Evolutionary conservation across 2,888 invertebrate species (phyloP).

Genomic region (Boloria euphrosyne): DNA sequence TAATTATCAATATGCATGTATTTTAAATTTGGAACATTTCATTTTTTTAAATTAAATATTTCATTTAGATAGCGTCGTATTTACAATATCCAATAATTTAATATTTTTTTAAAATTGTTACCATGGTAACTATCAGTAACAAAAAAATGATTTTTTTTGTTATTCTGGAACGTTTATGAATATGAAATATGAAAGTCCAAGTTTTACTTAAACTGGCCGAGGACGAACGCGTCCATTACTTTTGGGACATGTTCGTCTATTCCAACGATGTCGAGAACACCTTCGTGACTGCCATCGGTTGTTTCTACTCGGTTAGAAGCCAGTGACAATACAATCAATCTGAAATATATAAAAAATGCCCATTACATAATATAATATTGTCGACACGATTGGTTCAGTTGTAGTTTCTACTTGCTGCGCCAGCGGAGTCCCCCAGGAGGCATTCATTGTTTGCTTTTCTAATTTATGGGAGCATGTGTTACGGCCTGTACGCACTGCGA

Average conservation of each 20-base stretch:
- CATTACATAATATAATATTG: too few species aligned
- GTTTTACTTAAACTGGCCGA: conserved; percentile 75
- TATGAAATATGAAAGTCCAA: background rate
- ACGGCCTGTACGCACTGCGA: too few species aligned
- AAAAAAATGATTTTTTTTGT: background rate
- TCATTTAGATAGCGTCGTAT: too few species aligned
- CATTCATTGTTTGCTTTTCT: too few species aligned
- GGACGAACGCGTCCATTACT: conserved; percentile 84
- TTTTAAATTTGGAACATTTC: background rate
- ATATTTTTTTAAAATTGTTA: too few species aligned
- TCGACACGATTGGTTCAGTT: too few species aligned
- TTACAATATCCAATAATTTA: too few species aligned
- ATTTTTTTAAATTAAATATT: background rate
- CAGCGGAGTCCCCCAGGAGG: too few species aligned
- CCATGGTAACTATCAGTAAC: background rate
- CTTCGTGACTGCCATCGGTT: conserved; percentile 74
- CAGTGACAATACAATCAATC: conserved; percentile 83
- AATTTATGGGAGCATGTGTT: too few species aligned
- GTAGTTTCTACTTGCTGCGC: too few species aligned
- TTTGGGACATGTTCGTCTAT: conserved; percentile 84
- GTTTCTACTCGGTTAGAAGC: conserved; percentile 77
- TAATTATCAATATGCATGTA: background rate
- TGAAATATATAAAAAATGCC: conserved; percentile 49
- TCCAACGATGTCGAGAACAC: conserved; percentile 84
- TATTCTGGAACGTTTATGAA: conserved; percentile 11